Evolutionary conservation across 2,797 vertebrate genomes (phyloP).

Genomic region (Anguilla megastoma): DNA sequence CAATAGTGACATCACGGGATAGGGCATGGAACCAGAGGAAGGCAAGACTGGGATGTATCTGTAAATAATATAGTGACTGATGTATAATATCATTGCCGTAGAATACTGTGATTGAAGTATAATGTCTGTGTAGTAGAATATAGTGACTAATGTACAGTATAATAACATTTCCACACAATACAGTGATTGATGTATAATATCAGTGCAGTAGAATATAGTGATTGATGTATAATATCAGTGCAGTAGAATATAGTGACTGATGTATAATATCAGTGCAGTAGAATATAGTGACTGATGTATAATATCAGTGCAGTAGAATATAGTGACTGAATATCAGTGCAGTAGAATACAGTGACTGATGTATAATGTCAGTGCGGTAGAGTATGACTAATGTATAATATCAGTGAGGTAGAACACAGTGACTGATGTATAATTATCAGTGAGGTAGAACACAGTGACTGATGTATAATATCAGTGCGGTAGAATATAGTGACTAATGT

Average conservation of each 20-base stretch:
- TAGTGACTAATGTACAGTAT: not conserved
- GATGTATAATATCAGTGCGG: not conserved
- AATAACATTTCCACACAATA: not conserved
- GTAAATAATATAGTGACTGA: not conserved
- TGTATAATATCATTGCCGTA: not conserved
- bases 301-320: not conserved
- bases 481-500: not conserved
- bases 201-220: not conserved
- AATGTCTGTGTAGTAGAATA: not conserved
- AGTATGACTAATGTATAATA: not conserved
- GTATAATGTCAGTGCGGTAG: not conserved
- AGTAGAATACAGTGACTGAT: constrained; percentile 2
- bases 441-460: not conserved
- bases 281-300: not conserved
- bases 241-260: not conserved
- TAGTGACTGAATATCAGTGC: not conserved
- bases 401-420: not conserved
- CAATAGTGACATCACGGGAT: not conserved
- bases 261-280: not conserved
- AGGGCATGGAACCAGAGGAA: not conserved
- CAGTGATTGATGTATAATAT: not conserved
- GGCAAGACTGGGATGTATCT: not conserved
- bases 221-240: not conserved
- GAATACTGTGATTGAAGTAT: not conserved
- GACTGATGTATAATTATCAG: not conserved